Base-by-base conservation (phyloP, 2,113 vertebrate genomes). In the Tapirus terrestris region DNA sequence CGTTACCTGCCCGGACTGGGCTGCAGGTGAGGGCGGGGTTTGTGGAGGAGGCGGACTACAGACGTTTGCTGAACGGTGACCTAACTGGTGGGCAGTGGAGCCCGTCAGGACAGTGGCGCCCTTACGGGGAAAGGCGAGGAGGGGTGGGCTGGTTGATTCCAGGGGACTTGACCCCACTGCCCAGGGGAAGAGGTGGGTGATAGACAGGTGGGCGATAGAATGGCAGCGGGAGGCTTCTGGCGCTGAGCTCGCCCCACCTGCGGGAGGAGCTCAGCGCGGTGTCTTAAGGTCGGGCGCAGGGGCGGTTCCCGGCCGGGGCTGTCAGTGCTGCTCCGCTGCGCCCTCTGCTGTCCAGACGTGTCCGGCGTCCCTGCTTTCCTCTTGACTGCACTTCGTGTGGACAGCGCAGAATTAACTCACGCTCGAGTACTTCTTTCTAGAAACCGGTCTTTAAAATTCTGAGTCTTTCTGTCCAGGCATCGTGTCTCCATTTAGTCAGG, bases 281-380 rank as follows among this genome's bases (percentile, higher is more conserved):
- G 10, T 6, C 1, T 65, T 51, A n/a, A 70, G 36, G 29, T 75
- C 0, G 65, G 48, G 48, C 39, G 17, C 17, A 1, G 8, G 23
- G 39, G 33, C 51, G 27, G 7, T 25, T 23, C 77, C 27, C 13
- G 0, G 48, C 48, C 6, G 1, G 1, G n/a, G 45, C 25, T 82
- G 31, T 43, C 39, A 6, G 18, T 0, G 20, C 68, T 45, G 83
- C 85, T 90, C 58, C 63, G 8, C 3, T 4, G 0, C 18, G 65
- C 84, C 83, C 89, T 68, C 95, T 97, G 95, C 95, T 89, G 92
- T 36, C 48, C 2, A 58, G 58, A 13, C 1, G 3, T 27, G 67
- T 11, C 31, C 1, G 1, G 23, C 68, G 20, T 0, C 17, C 56
- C 31, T 56, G 53, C 5, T 87, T 91, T 91, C 60, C 53, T 89